These are phyloP conservation scores for Homarus americanus DNA, from an alignment of 1,140 invertebrate species.

Conservation along the genomic window DNA sequence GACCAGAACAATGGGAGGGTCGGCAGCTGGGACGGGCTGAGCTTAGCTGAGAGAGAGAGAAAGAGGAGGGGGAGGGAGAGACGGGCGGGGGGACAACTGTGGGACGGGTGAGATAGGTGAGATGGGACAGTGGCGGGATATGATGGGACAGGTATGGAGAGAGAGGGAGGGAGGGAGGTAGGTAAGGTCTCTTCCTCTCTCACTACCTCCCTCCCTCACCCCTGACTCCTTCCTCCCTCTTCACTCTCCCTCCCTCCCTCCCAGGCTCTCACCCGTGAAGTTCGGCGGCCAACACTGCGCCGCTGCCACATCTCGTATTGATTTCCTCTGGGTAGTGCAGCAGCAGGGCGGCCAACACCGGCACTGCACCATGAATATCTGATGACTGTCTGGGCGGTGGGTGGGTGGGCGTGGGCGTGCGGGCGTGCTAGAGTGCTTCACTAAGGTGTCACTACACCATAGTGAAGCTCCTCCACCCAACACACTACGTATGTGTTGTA, in stretches of 20 bases:
- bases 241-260: no score
- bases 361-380: conserved; percentile 67
- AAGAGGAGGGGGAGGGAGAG: neutral
- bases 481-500: conserved; percentile 60
- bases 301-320: conserved; percentile 68
- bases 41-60: neutral
- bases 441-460: neutral
- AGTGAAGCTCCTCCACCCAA: neutral
- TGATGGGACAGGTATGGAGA: conserved; percentile 58
- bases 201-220: no score
- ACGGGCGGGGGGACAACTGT: neutral
- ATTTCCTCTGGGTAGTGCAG: conserved; percentile 58
- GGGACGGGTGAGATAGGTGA: conserved; percentile 12
- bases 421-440: conserved; percentile 23
- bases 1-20: conserved; percentile 23
- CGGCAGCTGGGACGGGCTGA: conserved; percentile 15
- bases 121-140: conserved; percentile 2
- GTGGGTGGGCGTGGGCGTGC: conserved; percentile 25
- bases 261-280: no score
- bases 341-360: conserved; percentile 48
- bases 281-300: conserved; percentile 53
- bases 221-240: no score
- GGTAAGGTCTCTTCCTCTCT: neutral
- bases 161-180: neutral
- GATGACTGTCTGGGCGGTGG: conserved; percentile 40